Percentiles rank a stretch among this genome's conserved stretches.
phyloP scores from a whole-genome alignment of 2,797 vertebrate species.

The Tinamus major region DNA sequence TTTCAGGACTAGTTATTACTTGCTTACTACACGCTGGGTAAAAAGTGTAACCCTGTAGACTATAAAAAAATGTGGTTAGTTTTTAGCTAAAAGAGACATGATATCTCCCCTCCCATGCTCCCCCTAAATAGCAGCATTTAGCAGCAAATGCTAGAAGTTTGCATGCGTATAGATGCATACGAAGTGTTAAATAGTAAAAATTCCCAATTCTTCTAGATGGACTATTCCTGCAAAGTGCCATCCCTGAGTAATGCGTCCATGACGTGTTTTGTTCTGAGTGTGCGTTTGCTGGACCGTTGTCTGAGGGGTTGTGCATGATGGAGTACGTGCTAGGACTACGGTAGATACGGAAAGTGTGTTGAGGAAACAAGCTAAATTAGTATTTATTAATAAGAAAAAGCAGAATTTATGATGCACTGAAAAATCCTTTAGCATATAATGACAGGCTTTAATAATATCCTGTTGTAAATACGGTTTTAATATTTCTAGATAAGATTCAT shows the following conservation, averaged over 20 bases:
- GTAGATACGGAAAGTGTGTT: slow-evolving; percentile 54
- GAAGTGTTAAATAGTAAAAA: slow-evolving; percentile 50
- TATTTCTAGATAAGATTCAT: slow-evolving; percentile 48
- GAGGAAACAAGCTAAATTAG: slow-evolving; percentile 62
- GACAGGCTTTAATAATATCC: slow-evolving; percentile 37
- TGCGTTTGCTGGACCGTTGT: background rate
- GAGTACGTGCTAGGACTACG: slow-evolving; percentile 56
- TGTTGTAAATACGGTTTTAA: slow-evolving; percentile 43
- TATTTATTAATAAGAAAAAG: slow-evolving; percentile 70
- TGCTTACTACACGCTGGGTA: slow-evolving; percentile 12
- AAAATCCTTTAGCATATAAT: slow-evolving; percentile 25
- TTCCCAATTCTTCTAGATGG: slow-evolving; percentile 46
- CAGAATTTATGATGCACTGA: slow-evolving; percentile 46
- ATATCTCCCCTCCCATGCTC: background rate
- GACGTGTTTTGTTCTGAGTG: slow-evolving; percentile 23
- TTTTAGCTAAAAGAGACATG: background rate
- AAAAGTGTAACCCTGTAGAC: slow-evolving; percentile 37
- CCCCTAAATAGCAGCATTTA: background rate
- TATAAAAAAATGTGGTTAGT: background rate
- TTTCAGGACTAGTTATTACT: slow-evolving; percentile 43
- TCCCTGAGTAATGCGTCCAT: slow-evolving; percentile 21
- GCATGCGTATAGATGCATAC: slow-evolving; percentile 19
- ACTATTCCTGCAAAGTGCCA: slow-evolving; percentile 33
- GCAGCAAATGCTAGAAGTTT: background rate
- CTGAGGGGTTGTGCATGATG: slow-evolving; percentile 16